Percentiles rank a stretch among this genome's conserved stretches.
These are phyloP conservation scores for Drosophila baimaii DNA, from an alignment of 1,140 invertebrate species.

Conservation along the genomic window DNA sequence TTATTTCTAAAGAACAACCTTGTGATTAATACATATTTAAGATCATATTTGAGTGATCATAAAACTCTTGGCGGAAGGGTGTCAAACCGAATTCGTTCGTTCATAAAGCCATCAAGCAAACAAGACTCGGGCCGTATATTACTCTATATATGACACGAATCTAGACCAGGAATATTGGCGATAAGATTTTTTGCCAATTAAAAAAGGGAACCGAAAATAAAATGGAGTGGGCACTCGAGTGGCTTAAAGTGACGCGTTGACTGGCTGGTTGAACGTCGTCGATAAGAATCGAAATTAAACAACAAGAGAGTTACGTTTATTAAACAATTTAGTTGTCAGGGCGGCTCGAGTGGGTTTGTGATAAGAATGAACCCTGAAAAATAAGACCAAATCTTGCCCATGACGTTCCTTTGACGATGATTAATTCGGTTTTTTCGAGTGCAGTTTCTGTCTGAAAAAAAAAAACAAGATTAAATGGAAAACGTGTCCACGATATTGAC, in stretches of 20 bases:
- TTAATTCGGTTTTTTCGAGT: constrained; percentile 42
- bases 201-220: constrained; percentile 40
- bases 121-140: constrained; percentile 2
- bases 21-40: constrained; percentile 50
- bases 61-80: constrained; percentile 50
- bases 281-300: constrained; percentile 52
- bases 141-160: constrained; percentile 21
- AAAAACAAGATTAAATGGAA: constrained; percentile 32
- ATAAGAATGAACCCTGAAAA: constrained; percentile 44
- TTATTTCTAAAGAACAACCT: constrained; percentile 16
- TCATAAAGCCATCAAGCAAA: constrained; percentile 56
- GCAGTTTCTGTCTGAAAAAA: background rate
- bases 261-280: constrained; percentile 17
- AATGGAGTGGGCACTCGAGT: constrained; percentile 53
- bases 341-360: constrained; percentile 29
- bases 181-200: constrained; percentile 45
- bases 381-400: constrained; percentile 47
- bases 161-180: background rate
- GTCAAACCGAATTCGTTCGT: constrained; percentile 31
- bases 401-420: constrained; percentile 44
- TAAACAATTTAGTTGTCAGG: constrained; percentile 68
- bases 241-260: constrained; percentile 46
- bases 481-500: constrained; percentile 23
- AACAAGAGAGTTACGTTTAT: constrained; percentile 56
- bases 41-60: constrained; percentile 43